phyloP scores from a whole-genome alignment of 2,888 invertebrate species.

The Cosmopolites sordidus region DNA sequence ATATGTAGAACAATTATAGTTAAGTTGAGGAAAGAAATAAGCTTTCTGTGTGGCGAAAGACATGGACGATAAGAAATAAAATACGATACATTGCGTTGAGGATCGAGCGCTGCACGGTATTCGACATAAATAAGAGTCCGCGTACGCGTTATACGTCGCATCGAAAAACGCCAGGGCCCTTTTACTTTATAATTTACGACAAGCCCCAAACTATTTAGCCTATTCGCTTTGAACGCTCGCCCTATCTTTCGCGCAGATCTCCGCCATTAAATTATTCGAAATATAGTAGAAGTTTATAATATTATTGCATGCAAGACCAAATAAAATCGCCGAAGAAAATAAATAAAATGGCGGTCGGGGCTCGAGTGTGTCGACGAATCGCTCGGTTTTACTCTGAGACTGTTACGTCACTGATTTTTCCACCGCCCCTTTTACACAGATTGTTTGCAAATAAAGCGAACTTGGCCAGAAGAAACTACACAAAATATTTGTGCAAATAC shows the following conservation, averaged over 20 bases:
- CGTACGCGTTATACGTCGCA: slow-evolving; percentile 32
- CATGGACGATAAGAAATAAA: no score
- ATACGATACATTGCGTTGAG: background rate
- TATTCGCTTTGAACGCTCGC: slow-evolving; percentile 40
- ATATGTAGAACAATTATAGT: no score
- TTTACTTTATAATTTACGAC: slow-evolving; percentile 40
- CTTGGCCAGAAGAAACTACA: no score
- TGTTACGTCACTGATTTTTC: no score
- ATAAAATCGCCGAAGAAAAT: slow-evolving; percentile 20
- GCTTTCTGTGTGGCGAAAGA: background rate
- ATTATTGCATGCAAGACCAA: slow-evolving; percentile 28
- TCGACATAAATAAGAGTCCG: slow-evolving; percentile 33
- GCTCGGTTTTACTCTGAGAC: no score
- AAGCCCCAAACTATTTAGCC: slow-evolving; percentile 39
- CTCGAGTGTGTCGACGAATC: background rate
- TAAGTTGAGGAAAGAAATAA: no score
- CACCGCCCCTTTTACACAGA: no score
- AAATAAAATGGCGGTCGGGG: background rate
- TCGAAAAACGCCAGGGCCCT: slow-evolving; percentile 29
- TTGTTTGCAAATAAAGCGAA: no score
- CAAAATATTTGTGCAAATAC: no score
- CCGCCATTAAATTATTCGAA: slow-evolving; percentile 34
- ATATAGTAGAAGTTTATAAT: slow-evolving; percentile 35
- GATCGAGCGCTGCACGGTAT: slow-evolving; percentile 18
- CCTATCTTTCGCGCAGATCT: slow-evolving; percentile 29